Evolutionary conservation across 2,888 invertebrate species (phyloP), one percentile per base, ranked within the genome.

Genomic region (Netelia virgata): DNA sequence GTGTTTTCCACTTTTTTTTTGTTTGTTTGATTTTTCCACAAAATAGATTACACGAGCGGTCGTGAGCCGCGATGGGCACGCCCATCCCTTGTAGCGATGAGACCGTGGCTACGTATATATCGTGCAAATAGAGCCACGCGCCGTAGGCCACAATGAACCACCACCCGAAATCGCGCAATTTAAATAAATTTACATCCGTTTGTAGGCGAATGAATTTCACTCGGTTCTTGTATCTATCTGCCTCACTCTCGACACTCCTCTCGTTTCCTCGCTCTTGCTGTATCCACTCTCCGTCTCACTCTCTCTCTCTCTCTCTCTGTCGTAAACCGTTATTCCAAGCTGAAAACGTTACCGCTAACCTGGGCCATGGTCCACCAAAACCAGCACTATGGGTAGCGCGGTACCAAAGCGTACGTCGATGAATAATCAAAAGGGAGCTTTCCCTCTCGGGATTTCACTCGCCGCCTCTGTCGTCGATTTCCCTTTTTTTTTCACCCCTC

Each of bases 121-220:
- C 14, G 14, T 47, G 14, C 14, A 92, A 92, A 92, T 92, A 92
- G 91, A 92, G 91, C 91, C 89, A 87, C 89, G 88, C 91, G 90
- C 90, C 90, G 89, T 88, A 50, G 63, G 91, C 89, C 92, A 92
- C 92, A 92, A 92, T 92, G 92, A 92, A 92, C 92, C 90, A 90
- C 90, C 90, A 90, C 88, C 89, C 92, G 90, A 92, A 92, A 92
- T 92, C 92, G 91, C 90, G 90, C 91, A 91, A 92, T 92, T 92
- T 92, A 91, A 92, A 92, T 92, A 92, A 92, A 92, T 92, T 92
- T 92, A 92, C 92, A 92, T 92, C 92, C 92, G 92, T 92, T 92
- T 86, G 87, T 86, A 81, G 82, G 79, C 77, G 80, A 86, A 84
- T 85, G 77, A 84, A 87, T 84, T 85, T 86, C 69, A 83, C 83